A percentile compares a stretch with the other conserved stretches of the same genome.
Conservation (phyloP, 1,140 invertebrate species). For the Eciton burchellii region DNA sequence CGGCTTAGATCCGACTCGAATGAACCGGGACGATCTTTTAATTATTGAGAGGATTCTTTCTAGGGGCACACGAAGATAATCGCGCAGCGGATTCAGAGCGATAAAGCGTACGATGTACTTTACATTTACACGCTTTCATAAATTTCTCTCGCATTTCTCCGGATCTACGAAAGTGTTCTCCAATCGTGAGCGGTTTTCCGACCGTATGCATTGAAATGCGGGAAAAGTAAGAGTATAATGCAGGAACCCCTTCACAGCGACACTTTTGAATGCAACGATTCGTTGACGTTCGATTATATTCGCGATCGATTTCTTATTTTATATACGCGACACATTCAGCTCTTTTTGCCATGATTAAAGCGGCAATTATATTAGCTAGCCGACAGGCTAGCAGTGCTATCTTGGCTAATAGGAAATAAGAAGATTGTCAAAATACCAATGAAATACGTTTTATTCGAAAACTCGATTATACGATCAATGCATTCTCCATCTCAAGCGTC, state of each 20-base stretch:
- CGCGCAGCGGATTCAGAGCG: background rate
- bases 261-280: conserved; percentile 7
- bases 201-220: background rate
- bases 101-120: background rate
- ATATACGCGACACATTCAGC: background rate
- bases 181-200: background rate
- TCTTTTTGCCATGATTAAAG: background rate
- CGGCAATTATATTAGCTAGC: too few species aligned
- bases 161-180: background rate
- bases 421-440: too few species aligned
- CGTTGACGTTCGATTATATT: conserved; percentile 7
- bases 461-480: too few species aligned
- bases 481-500: too few species aligned
- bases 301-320: background rate
- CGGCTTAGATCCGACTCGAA: too few species aligned
- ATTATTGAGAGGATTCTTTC: too few species aligned
- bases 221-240: background rate
- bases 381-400: too few species aligned
- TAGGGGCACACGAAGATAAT: background rate
- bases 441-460: too few species aligned
- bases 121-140: background rate
- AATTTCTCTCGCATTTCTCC: conserved; percentile 2
- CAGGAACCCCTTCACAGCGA: background rate
- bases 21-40: too few species aligned
- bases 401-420: too few species aligned